Percentiles rank a stretch among this genome's conserved stretches.
Evolutionary conservation across 1,140 invertebrate genomes (phyloP).

Genomic region (Zaprionus camerounensis): DNA sequence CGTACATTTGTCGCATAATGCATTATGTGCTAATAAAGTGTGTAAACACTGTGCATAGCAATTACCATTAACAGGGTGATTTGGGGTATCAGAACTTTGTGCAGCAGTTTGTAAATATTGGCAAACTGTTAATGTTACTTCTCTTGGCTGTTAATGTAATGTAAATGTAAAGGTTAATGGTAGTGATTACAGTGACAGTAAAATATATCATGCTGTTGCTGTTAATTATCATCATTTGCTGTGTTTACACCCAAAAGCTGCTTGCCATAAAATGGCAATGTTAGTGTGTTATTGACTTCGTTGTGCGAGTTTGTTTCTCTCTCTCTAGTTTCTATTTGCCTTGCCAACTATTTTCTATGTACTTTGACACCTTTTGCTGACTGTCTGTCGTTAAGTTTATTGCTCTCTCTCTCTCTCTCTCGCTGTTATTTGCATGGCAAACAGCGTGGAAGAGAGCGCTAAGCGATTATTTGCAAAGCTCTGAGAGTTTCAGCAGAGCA

Average conservation of each 20-base stretch:
- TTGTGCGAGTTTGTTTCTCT: conserved; percentile 9
- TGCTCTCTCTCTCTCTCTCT: conserved; percentile 24
- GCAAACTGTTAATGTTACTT: background rate
- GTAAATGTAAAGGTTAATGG: background rate
- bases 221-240: background rate
- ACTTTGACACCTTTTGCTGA: conserved; percentile 49
- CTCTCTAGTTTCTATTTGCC: conserved; percentile 25
- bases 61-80: background rate
- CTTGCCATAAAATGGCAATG: background rate
- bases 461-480: conserved; percentile 57
- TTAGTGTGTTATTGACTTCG: conserved; percentile 15
- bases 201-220: background rate
- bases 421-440: conserved; percentile 48
- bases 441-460: conserved; percentile 32
- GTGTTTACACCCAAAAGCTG: background rate
- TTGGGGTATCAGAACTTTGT: conserved; percentile 36
- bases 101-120: background rate
- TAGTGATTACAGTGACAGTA: background rate
- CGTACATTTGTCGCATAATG: conserved; percentile 24
- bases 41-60: conserved; percentile 26
- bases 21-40: conserved; percentile 23
- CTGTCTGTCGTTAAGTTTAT: conserved; percentile 18
- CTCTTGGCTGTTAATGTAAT: background rate
- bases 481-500: conserved; percentile 52
- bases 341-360: conserved; percentile 59